Percentiles rank a stretch among this genome's conserved stretches.
These are phyloP conservation scores for Lagopus leucura DNA, from an alignment of 2,113 vertebrate genomes.

Conservation along the genomic window DNA sequence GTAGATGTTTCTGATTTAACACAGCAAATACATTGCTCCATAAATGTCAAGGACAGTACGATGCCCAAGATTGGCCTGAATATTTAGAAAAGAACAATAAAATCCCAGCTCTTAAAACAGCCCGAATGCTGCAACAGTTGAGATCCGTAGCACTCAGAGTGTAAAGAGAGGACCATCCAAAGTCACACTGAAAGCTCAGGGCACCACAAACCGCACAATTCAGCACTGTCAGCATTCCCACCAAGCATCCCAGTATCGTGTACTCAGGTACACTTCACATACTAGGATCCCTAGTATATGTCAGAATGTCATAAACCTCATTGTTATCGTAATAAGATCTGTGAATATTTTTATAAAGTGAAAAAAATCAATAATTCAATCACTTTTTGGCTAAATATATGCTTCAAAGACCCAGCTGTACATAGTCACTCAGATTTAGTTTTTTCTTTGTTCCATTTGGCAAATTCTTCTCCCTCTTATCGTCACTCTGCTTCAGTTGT, in stretches of 20 bases:
- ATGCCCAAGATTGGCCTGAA: neutral
- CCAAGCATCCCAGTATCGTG: neutral
- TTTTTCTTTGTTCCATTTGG: neutral
- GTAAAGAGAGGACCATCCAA: neutral
- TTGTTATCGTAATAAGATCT: neutral
- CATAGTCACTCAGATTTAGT: neutral
- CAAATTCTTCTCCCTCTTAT: neutral
- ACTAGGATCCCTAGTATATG: neutral
- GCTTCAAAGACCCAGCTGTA: neutral
- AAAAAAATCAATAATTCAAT: neutral
- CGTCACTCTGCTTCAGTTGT: neutral
- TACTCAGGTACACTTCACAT: neutral
- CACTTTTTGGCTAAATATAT: neutral
- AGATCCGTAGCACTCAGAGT: neutral
- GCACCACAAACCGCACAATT: neutral
- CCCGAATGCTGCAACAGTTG: neutral
- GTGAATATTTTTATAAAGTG: neutral
- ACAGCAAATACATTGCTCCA: neutral
- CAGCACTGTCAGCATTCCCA: neutral
- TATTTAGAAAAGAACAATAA: neutral
- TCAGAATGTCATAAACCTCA: neutral
- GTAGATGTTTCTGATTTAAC: neutral
- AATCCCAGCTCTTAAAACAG: neutral
- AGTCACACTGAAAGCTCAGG: neutral
- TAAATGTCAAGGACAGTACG: neutral